A percentile compares a stretch with the other conserved stretches of the same genome.
Conservation (phyloP, 1,140 invertebrate species). For the Agrilus planipennis region DNA sequence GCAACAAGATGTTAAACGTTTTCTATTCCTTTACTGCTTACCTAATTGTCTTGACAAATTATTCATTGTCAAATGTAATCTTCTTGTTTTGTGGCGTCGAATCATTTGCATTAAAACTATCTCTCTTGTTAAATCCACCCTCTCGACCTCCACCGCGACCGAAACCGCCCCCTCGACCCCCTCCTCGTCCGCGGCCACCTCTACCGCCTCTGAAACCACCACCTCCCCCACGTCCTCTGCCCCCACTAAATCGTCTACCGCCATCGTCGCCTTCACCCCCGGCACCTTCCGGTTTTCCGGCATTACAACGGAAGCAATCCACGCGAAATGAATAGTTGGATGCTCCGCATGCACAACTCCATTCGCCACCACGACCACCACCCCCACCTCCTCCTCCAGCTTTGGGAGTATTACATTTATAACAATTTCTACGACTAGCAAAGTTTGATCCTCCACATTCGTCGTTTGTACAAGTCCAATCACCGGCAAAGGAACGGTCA, state of each 20-base stretch:
- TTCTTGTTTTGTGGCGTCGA: constrained; percentile 2
- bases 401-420: no score
- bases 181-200: not conserved
- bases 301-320: no score
- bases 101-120: not conserved
- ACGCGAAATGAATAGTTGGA: no score
- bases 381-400: not conserved
- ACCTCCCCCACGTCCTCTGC: not conserved
- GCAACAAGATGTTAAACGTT: not conserved
- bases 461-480: no score
- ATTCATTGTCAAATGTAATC: constrained; percentile 2
- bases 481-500: constrained; percentile 2
- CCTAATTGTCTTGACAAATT: no score
- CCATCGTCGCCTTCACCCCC: not conserved
- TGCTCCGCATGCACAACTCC: not conserved
- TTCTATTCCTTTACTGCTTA: not conserved
- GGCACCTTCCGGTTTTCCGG: no score
- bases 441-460: no score
- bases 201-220: not conserved
- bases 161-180: not conserved
- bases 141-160: not conserved
- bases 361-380: not conserved
- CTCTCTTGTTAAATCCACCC: constrained; percentile 2
- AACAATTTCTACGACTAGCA: no score
- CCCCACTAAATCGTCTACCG: not conserved